Conservation (phyloP, 2,797 vertebrate genomes). For the Oreochromis mossambicus region DNA sequence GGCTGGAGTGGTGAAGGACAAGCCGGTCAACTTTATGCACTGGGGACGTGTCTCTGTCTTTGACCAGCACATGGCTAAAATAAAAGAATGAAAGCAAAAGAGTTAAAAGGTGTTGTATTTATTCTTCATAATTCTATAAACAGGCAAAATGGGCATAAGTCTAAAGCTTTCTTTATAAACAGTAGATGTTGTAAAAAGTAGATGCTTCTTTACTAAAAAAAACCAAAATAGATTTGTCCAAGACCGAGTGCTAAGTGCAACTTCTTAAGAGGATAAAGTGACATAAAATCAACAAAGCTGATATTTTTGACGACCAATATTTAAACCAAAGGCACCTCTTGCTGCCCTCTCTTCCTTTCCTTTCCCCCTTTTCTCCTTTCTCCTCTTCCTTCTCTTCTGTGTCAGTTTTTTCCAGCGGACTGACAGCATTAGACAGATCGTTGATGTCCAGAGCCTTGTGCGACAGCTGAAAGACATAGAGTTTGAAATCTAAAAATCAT, state of each 20-base stretch:
- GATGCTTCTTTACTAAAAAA: not conserved
- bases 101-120: not conserved
- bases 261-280: not conserved
- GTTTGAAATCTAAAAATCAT: not conserved
- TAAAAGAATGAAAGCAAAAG: not conserved
- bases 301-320: not conserved
- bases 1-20: slow-evolving; percentile 48
- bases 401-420: slow-evolving; percentile 38
- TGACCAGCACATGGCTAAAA: slow-evolving; percentile 4
- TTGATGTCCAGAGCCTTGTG: slow-evolving; percentile 64
- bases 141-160: not conserved
- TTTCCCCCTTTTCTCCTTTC: not conserved
- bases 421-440: slow-evolving; percentile 49
- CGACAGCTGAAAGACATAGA: slow-evolving; percentile 30
- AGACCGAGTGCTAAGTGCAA: not conserved
- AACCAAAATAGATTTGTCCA: not conserved
- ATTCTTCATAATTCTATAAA: not conserved
- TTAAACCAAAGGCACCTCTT: slow-evolving; percentile 42
- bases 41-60: not conserved
- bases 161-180: not conserved
- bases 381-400: slow-evolving; percentile 14
- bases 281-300: not conserved
- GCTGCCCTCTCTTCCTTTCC: slow-evolving; percentile 15
- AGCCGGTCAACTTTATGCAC: slow-evolving; percentile 48
- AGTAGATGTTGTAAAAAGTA: not conserved